Evolutionary conservation across 1,140 invertebrate species (phyloP), one percentile per base, ranked within the genome.

Genomic region (Temnothorax longispinosus): DNA sequence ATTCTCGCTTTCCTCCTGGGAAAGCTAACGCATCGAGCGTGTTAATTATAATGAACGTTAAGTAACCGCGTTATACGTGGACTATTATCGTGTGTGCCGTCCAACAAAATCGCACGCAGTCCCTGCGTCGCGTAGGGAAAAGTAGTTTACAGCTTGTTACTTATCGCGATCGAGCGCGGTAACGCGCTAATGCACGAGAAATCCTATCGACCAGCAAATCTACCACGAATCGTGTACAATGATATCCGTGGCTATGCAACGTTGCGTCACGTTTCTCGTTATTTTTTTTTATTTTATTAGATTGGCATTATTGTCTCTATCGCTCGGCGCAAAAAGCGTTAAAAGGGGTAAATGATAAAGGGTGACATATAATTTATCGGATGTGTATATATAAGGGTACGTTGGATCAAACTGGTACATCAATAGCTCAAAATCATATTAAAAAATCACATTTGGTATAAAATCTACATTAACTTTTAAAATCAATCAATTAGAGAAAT

Each of bases 31-130:
- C 94, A 94, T 92, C 88, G 88, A 88, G 87, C 93, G 93, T 94
- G 93, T 94, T 94, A 94, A 95, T 95, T 95, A 94, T 94, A 94
- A 94, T 93, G 93, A 93, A 92, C 91, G 94, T 94, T 95, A 94
- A 94, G 94, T 95, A 95, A 95, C 93, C 92, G 86, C 75, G 74
- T 38, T 85, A 54, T 76, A 62, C 76, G 74, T 58, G 47, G 74
- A 77, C 89, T 62, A 91, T 91, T 90, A 90, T 89, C 89, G 87
- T 87, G 69, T 52, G 78, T 88, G 87, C 80, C 75, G 85, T 74
- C 87, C 85, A 84, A 91, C 87, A 91, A 91, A 88, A 90, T 90
- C 89, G 82, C 87, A 27, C 77, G 54, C 88, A 82, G 88, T 87
- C 85, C 82, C 89, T 78, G 84, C 69, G 69, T 88, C 78, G 56